Conservation (phyloP, 2,113 vertebrate genomes). For the Podarcis cretensis region DNA sequence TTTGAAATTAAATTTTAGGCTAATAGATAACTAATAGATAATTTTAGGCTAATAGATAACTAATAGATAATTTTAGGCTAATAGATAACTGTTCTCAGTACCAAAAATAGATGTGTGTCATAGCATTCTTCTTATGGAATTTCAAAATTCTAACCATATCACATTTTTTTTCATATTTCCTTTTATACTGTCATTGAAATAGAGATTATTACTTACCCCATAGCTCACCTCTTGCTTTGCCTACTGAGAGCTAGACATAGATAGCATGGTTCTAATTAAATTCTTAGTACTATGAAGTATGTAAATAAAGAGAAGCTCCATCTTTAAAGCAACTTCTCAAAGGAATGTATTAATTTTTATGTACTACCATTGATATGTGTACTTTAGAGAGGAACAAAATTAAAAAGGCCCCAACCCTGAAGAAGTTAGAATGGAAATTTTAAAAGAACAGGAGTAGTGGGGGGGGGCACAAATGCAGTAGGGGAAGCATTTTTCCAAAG, state of each 20-base stretch:
- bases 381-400: neutral
- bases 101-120: conserved; percentile 56
- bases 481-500: neutral
- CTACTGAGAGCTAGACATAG: neutral
- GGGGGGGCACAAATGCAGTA: neutral
- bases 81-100: conserved; percentile 50
- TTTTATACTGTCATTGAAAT: conserved; percentile 37
- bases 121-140: conserved; percentile 57
- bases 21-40: neutral
- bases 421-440: neutral
- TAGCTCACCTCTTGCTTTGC: neutral
- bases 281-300: neutral
- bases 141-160: conserved; percentile 54
- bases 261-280: neutral
- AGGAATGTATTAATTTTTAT: neutral
- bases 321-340: neutral
- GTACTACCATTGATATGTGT: neutral
- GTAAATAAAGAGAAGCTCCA: neutral
- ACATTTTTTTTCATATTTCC: conserved; percentile 40
- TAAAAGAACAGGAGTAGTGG: neutral
- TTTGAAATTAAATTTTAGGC: conserved; percentile 53
- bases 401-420: neutral
- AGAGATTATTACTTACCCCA: neutral
- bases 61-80: neutral
- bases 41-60: neutral